phyloP scores from a whole-genome alignment of 2,797 vertebrate genomes.

The Pseudochromis fuscus region DNA sequence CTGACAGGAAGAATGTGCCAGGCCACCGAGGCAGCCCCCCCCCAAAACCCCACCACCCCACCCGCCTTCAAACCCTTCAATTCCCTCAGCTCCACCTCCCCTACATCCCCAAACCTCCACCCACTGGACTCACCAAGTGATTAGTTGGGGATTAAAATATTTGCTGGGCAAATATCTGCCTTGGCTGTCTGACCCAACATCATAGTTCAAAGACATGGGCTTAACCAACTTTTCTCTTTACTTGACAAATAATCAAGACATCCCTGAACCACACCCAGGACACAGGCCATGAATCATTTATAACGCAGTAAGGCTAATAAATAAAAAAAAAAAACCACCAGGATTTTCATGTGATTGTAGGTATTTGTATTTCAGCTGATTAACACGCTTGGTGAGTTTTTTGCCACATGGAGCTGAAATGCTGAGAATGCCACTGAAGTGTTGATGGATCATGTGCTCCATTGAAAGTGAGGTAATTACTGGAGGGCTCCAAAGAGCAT shows the following conservation, averaged over 20 bases:
- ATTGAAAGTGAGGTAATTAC: conserved; percentile 56
- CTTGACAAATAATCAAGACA: conserved; percentile 78
- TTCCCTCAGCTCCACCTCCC: conserved; percentile 8
- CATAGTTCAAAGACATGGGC: conserved; percentile 85
- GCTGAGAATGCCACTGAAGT: conserved; percentile 45
- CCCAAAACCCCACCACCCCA: neutral
- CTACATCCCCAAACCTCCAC: conserved; percentile 69
- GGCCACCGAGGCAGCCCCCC: conserved; percentile 76
- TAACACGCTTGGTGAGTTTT: neutral
- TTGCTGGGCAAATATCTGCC: conserved; percentile 98
- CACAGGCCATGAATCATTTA: conserved; percentile 59
- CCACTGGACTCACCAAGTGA: conserved; percentile 94
- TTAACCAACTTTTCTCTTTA: conserved; percentile 82
- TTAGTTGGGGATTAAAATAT: conserved; percentile 99
- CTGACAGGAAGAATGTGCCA: conserved; percentile 84
- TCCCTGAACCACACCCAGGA: conserved; percentile 71
- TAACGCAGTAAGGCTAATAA: neutral
- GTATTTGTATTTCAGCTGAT: conserved; percentile 43
- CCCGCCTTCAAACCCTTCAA: conserved; percentile 28
- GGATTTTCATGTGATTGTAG: conserved; percentile 15
- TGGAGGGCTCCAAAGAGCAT: conserved; percentile 22
- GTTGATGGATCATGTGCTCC: conserved; percentile 49
- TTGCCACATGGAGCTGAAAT: conserved; percentile 34
- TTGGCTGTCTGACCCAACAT: conserved; percentile 88
- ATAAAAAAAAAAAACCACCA: too few relatives aligned